Percentiles rank a stretch among this genome's conserved stretches.
These are phyloP conservation scores for Apeira syringaria DNA, from an alignment of 2,888 invertebrate species.

Conservation along the genomic window DNA sequence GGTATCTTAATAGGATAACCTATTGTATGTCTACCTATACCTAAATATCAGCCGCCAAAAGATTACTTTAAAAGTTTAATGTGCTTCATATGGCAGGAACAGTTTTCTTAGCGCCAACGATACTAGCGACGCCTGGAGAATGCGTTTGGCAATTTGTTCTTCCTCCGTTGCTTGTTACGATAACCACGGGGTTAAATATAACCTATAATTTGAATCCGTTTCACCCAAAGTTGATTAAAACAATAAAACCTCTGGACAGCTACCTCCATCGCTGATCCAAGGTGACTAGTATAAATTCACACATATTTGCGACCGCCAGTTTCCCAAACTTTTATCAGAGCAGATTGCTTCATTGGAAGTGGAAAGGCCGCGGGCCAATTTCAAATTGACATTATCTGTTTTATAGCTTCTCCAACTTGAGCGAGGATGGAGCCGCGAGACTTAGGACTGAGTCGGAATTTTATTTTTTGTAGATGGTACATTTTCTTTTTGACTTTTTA, in stretches of 20 bases:
- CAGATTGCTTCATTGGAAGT: slow-evolving; percentile 11
- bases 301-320: slow-evolving; percentile 18
- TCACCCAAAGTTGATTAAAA: slow-evolving; percentile 7
- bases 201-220: too few species aligned
- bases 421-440: slow-evolving; percentile 13
- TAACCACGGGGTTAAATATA: too few species aligned
- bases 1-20: too few species aligned
- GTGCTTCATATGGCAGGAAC: too few species aligned
- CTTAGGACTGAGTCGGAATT: slow-evolving; percentile 10
- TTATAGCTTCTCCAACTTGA: slow-evolving; percentile 16
- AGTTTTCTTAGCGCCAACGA: too few species aligned
- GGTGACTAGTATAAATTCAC: slow-evolving; percentile 17
- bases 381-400: slow-evolving; percentile 23
- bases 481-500: too few species aligned
- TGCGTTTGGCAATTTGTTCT: too few species aligned
- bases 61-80: too few species aligned
- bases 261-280: slow-evolving; percentile 5
- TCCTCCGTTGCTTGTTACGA: too few species aligned
- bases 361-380: slow-evolving; percentile 19
- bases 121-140: too few species aligned
- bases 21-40: too few species aligned
- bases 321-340: slow-evolving; percentile 18
- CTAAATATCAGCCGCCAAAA: too few species aligned
- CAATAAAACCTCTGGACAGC: not conserved
- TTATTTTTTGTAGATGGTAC: slow-evolving; percentile 6